These are phyloP conservation scores for Caenorhabditis sp. DNA, from an alignment of 2,888 invertebrate species.

Conservation along the genomic window DNA sequence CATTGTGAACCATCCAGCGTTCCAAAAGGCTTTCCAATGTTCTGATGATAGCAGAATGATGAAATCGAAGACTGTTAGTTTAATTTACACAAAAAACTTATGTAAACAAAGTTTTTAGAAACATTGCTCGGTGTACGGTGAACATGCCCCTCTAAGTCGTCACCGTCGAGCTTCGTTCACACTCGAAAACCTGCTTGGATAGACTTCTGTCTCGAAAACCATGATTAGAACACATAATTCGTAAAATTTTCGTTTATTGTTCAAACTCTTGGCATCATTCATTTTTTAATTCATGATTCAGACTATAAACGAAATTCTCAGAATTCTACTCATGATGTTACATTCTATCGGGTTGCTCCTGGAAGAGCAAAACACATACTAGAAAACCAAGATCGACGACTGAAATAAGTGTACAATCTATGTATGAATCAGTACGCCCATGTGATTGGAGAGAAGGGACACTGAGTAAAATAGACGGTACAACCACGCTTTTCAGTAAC, in stretches of 20 bases:
- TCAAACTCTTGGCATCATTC: not conserved
- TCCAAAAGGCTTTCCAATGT: slow-evolving; percentile 41
- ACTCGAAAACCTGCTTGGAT: no score
- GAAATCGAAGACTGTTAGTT: slow-evolving; percentile 3
- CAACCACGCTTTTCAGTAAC: not conserved
- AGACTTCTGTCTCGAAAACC: no score
- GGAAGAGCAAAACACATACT: not conserved
- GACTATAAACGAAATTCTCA: not conserved
- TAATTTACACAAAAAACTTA: not conserved
- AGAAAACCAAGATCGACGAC: not conserved
- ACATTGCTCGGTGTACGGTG: slow-evolving; percentile 32
- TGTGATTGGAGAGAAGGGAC: not conserved
- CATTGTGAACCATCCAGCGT: slow-evolving; percentile 26
- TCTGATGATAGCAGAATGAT: slow-evolving; percentile 40
- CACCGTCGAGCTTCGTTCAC: not conserved
- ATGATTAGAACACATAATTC: no score
- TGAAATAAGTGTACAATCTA: not conserved
- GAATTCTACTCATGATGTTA: not conserved
- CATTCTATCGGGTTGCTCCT: not conserved
- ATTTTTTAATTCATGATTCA: not conserved
- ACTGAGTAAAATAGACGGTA: slow-evolving; percentile 8
- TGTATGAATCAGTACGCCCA: slow-evolving; percentile 9
- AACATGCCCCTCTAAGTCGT: slow-evolving; percentile 13
- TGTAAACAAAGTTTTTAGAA: slow-evolving; percentile 4
- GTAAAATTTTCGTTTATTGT: not conserved